phyloP scores from a whole-genome alignment of 2,113 vertebrate genomes.

The Mesitornis unicolor region DNA sequence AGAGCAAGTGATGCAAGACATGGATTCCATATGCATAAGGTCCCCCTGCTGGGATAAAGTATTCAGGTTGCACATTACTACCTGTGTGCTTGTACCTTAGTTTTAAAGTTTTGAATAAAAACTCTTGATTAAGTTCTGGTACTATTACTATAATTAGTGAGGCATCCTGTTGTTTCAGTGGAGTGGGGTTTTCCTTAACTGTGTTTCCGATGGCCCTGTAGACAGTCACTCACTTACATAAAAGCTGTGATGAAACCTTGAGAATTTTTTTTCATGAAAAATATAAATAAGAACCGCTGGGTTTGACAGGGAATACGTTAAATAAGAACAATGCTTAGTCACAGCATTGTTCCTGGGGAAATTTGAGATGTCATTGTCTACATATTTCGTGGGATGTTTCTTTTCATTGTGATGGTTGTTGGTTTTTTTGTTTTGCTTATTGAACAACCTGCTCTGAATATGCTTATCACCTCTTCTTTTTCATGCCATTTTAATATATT shows the following conservation, averaged over 20 bases:
- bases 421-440: background rate
- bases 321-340: background rate
- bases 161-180: background rate
- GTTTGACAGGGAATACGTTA: background rate
- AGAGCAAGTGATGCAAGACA: background rate
- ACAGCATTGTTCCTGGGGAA: background rate
- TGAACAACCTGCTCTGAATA: background rate
- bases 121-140: background rate
- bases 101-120: background rate
- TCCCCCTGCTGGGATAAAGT: background rate
- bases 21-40: background rate
- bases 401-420: background rate
- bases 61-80: rapidly evolving
- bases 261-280: background rate
- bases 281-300: background rate
- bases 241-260: background rate
- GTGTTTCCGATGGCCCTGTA: background rate
- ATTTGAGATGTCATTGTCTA: background rate
- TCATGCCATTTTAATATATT: background rate
- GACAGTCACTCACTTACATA: background rate
- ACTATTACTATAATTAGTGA: background rate
- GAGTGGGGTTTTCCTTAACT: background rate
- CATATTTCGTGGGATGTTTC: background rate
- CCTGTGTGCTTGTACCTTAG: background rate
- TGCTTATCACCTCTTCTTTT: background rate